These are phyloP conservation scores for Dichetophora obliterata DNA, from an alignment of 2,888 invertebrate genomes.

Conservation along the genomic window DNA sequence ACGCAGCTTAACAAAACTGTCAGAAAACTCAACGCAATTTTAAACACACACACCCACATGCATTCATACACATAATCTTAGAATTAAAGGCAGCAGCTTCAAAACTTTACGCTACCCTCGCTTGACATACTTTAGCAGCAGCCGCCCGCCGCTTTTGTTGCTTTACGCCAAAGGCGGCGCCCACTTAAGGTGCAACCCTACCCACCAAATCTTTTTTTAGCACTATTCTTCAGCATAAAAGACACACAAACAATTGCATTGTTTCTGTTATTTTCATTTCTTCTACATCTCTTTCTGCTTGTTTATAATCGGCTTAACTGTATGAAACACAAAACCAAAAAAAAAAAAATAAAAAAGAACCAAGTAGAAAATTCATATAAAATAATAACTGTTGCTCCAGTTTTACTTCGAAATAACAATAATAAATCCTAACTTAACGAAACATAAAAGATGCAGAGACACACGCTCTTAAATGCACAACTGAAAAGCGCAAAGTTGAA, in stretches of 20 bases:
- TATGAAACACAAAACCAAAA: not conserved
- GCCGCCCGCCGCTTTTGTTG: not conserved
- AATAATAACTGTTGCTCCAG: conserved; percentile 22
- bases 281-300: not conserved
- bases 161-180: not conserved
- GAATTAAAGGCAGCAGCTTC: not conserved
- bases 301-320: conserved; percentile 25
- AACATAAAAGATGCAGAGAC: not conserved
- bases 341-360: not conserved
- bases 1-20: not conserved
- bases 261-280: not conserved
- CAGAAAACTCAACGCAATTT: too few relatives aligned
- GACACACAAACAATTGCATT: not conserved
- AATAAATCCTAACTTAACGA: not conserved
- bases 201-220: too few relatives aligned
- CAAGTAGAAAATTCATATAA: not conserved
- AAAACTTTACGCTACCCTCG: not conserved
- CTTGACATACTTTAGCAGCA: conserved; percentile 1
- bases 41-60: not conserved
- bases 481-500: not conserved
- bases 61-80: not conserved
- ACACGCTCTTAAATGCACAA: not conserved
- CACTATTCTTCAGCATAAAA: not conserved
- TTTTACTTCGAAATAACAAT: conserved; percentile 22
- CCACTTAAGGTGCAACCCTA: not conserved